A percentile compares a stretch with the other conserved stretches of the same genome.
phyloP scores from a whole-genome alignment of 2,888 invertebrate species.

The Slavum lentiscoides region DNA sequence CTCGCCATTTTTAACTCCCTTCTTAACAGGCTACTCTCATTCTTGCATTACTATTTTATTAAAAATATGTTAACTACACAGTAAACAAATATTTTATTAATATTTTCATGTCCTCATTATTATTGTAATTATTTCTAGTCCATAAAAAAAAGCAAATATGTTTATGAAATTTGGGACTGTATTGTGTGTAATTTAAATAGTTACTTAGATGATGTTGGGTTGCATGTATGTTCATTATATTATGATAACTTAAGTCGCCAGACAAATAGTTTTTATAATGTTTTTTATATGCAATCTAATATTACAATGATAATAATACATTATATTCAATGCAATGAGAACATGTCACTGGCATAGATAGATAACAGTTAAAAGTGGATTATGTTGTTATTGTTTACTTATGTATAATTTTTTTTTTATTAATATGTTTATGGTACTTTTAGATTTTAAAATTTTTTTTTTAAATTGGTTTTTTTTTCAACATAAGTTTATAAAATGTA shows the following conservation, averaged over 20 bases:
- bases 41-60: conserved; percentile 53
- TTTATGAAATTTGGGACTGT: conserved; percentile 49
- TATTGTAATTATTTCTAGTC: conserved; percentile 53
- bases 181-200: conserved; percentile 48
- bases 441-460: conserved; percentile 41
- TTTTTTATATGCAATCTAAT: conserved; percentile 38
- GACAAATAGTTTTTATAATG: conserved; percentile 15
- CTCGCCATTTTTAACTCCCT: conserved; percentile 52
- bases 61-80: conserved; percentile 51
- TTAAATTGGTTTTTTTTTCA: conserved; percentile 30
- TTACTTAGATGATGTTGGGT: conserved; percentile 44
- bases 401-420: conserved; percentile 53
- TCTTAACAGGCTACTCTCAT: conserved; percentile 50
- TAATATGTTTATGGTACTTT: conserved; percentile 50
- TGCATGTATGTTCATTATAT: conserved; percentile 45
- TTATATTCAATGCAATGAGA: conserved; percentile 48
- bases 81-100: conserved; percentile 49
- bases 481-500: conserved; percentile 26
- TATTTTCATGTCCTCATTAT: conserved; percentile 47
- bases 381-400: conserved; percentile 53
- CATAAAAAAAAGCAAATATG: conserved; percentile 41
- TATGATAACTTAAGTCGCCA: conserved; percentile 26
- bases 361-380: conserved; percentile 52
- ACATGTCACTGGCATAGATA: conserved; percentile 35
- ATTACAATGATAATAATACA: conserved; percentile 42